These are phyloP conservation scores for Drosophila peninsularis DNA, from an alignment of 2,888 invertebrate species.

Conservation along the genomic window DNA sequence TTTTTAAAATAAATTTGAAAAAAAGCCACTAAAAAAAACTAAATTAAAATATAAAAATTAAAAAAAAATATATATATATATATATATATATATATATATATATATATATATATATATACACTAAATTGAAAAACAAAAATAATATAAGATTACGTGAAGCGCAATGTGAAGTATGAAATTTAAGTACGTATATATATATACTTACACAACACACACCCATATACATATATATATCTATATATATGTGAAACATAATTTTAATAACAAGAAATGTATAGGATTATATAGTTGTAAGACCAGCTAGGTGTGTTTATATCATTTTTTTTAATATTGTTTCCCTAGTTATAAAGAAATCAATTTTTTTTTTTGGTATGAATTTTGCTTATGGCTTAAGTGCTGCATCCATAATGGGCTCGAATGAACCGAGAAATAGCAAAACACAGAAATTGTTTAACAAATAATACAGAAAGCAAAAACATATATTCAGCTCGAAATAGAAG, in stretches of 20 bases:
- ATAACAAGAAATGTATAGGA: conserved; percentile 32
- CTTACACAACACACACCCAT: neutral
- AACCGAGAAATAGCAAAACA: conserved; percentile 4
- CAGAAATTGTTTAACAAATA: neutral
- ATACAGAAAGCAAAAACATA: neutral
- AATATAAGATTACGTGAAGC: conserved; percentile 47
- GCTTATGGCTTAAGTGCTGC: conserved; percentile 41
- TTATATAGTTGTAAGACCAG: conserved; percentile 44
- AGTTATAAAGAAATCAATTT: conserved; percentile 18
- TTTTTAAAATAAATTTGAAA: conserved; percentile 68
- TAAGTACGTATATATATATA: conserved; percentile 33
- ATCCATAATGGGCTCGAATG: conserved; percentile 4
- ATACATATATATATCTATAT: conserved; percentile 24
- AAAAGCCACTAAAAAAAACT: conserved; percentile 28
- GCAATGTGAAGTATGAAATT: conserved; percentile 55
- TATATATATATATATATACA: conserved; percentile 7
- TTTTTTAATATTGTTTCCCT: conserved; percentile 22
- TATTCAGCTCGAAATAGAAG: neutral
- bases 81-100: conserved; percentile 4
- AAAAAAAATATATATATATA: conserved; percentile 4
- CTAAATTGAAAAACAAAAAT: no score
- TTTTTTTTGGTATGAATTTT: conserved; percentile 27
- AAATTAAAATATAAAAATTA: conserved; percentile 5
- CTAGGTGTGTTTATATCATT: conserved; percentile 1
- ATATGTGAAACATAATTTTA: conserved; percentile 46